A percentile compares a stretch with the other conserved stretches of the same genome.
Evolutionary conservation across 37 sponge, comb jelly and placozoan species (phyloP).

Genomic region (Petrosia ficiformis): DNA sequence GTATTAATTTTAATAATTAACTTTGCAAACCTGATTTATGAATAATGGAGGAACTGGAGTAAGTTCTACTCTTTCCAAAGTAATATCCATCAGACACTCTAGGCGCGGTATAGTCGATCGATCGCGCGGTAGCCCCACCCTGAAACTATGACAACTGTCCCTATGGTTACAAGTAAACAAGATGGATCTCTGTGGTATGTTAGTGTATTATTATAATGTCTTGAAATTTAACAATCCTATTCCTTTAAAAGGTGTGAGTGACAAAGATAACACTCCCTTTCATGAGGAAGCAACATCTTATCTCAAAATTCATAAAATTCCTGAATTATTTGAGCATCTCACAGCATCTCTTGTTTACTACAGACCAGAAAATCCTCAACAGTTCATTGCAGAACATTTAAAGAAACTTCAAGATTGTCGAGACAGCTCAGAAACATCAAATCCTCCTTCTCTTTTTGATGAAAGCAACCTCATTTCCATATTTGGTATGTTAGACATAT

Average conservation of each 20-base stretch:
- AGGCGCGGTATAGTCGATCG: slow-evolving; percentile 5
- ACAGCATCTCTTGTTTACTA: slow-evolving; percentile 79
- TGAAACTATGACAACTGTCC: too few relatives aligned
- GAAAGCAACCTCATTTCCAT: slow-evolving; percentile 79
- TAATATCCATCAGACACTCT: neutral
- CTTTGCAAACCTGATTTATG: neutral
- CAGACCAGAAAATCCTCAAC: slow-evolving; percentile 73
- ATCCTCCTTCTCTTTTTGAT: slow-evolving; percentile 73
- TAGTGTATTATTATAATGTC: too few relatives aligned
- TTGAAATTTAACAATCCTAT: too few relatives aligned
- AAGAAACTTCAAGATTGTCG: slow-evolving; percentile 63
- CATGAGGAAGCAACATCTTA: slow-evolving; percentile 59
- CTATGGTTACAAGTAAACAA: too few relatives aligned
- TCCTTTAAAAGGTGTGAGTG: too few relatives aligned
- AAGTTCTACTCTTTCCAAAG: neutral
- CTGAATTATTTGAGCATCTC: slow-evolving; percentile 82
- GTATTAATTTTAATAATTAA: neutral
- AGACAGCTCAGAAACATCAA: slow-evolving; percentile 18
- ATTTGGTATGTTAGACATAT: slow-evolving; percentile 88
- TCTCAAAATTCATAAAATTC: slow-evolving; percentile 73
- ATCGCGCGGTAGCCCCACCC: slow-evolving; percentile 17
- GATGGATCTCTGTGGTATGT: too few relatives aligned
- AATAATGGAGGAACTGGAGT: neutral
- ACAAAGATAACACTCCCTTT: too few relatives aligned
- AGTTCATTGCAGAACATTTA: slow-evolving; percentile 73